Evolutionary conservation across 2,888 invertebrate genomes (phyloP).

Genomic region (Scaeva pyrastri): DNA sequence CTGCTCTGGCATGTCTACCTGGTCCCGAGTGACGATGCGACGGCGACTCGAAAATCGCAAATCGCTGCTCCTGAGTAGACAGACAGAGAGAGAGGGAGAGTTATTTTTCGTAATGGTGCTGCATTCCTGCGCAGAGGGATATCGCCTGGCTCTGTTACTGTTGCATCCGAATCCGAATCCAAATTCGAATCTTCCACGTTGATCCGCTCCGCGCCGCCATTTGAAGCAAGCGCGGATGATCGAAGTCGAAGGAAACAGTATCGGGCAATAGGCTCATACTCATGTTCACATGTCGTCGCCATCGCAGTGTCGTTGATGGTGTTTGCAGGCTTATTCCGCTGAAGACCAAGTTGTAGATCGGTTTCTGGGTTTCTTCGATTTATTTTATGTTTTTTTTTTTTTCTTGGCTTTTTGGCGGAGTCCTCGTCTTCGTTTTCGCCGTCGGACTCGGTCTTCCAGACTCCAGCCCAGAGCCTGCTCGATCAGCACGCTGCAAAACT

Average conservation of each 20-base stretch:
- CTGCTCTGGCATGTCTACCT: conserved; percentile 22
- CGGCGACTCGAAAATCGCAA: too few relatives aligned
- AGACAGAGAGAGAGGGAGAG: conserved; percentile 47
- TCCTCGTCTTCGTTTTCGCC: neutral
- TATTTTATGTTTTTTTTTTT: conserved; percentile 24
- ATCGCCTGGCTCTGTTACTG: conserved; percentile 57
- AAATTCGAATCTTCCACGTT: conserved; percentile 48
- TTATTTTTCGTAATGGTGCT: conserved; percentile 56
- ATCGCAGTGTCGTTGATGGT: conserved; percentile 65
- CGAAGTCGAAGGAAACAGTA: conserved; percentile 64
- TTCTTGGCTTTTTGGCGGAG: neutral
- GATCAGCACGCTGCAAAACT: conserved; percentile 9
- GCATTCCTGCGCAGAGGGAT: conserved; percentile 77
- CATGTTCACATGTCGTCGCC: conserved; percentile 76
- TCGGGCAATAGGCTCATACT: conserved; percentile 65
- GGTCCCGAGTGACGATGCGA: neutral
- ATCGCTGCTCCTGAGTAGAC: neutral
- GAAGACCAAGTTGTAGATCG: conserved; percentile 47
- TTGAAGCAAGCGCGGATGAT: conserved; percentile 55
- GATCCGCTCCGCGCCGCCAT: conserved; percentile 38
- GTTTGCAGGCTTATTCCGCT: conserved; percentile 58
- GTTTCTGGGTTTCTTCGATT: conserved; percentile 28
- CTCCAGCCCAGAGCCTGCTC: conserved; percentile 35
- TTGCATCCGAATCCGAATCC: conserved; percentile 33
- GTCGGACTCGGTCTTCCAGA: neutral